Percentiles rank a stretch among this genome's conserved stretches.
Evolutionary conservation across 2,113 vertebrate genomes (phyloP).

Genomic region (Hirundichthys speculiger): DNA sequence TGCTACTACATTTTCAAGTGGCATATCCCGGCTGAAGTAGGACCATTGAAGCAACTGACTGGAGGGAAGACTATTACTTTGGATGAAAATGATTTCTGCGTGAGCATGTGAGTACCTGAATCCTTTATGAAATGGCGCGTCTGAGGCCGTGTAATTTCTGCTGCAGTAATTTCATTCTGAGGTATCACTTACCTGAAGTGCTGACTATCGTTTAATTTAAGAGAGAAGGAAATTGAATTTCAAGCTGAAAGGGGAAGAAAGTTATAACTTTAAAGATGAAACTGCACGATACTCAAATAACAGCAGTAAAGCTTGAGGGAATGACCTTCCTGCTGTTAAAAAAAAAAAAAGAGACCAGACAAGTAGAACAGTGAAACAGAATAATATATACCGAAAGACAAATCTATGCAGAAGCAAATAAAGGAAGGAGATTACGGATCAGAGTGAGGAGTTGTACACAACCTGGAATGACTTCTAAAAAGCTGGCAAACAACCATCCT

Average conservation of each 20-base stretch:
- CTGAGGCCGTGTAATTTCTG: constrained; percentile 43
- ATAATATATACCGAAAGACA: background rate
- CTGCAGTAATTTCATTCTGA: constrained; percentile 48
- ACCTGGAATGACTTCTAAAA: background rate
- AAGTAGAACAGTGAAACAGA: background rate
- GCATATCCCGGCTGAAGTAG: constrained; percentile 18
- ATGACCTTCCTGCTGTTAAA: constrained; percentile 5
- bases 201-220: constrained; percentile 59
- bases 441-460: background rate
- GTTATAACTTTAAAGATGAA: constrained; percentile 58
- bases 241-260: constrained; percentile 33
- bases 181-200: constrained; percentile 49
- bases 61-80: constrained; percentile 24
- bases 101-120: constrained; percentile 1
- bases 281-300: constrained; percentile 38
- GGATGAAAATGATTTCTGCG: constrained; percentile 10
- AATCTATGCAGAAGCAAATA: background rate
- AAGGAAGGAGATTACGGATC: background rate
- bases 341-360: constrained; percentile 12
- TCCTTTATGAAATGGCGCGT: constrained; percentile 28
- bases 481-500: background rate
- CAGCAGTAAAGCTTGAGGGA: constrained; percentile 32
- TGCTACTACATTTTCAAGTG: constrained; percentile 37
- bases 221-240: constrained; percentile 52
- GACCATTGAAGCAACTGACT: constrained; percentile 35